Base-by-base conservation (phyloP, 2,797 vertebrate genomes). In the Neomorphus geoffroyi region DNA sequence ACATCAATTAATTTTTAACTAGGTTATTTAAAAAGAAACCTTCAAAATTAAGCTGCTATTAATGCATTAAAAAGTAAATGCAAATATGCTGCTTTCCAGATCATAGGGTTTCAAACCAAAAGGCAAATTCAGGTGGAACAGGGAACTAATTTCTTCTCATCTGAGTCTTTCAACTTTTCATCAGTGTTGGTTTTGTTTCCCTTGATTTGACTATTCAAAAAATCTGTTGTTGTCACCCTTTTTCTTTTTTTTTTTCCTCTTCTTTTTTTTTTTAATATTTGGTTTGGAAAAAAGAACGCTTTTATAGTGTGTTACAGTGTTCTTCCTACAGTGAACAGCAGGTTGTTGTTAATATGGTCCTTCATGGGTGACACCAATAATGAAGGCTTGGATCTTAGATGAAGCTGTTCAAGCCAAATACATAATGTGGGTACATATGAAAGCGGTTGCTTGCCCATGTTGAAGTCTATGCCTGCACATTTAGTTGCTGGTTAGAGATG, bases 161-260 rank as follows among this genome's bases (percentile, higher is more conserved):
- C 39, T 88, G 45, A 94, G 32, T 80, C 45, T 77, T 86, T 96
- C 77, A 90, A 46, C 62, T 92, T 90, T 73, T 91, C 89, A 91
- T 95, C 91, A 95, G 61, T 37, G 18, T 6, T 91, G 81, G 86
- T 88, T 90, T 91, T 95, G 50, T 92, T 95, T 66, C 66, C 13
- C 66, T 91, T 96, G 92, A 93, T 95, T 94, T 96, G 82, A 73
- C 66, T 95, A 88, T 92, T 96, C 77, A 92, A 65, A 88, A 80
- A 80, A 88, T 87, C 71, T 1, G 5, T 37, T 78, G 33, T 75
- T 91, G 54, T 87, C 60, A 66, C 50, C 9, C 45, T 11, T 18
- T n/a, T 57, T 21, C 18, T 4, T 2, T 12, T 12, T 18, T 11
- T 4, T 7, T 6, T 16, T 10, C n/a, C 39, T 41, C 26, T 23